Percentiles rank a stretch among this genome's conserved stretches.
Conservation (phyloP, 2,797 vertebrate species). For the Mastacembelus armatus region DNA sequence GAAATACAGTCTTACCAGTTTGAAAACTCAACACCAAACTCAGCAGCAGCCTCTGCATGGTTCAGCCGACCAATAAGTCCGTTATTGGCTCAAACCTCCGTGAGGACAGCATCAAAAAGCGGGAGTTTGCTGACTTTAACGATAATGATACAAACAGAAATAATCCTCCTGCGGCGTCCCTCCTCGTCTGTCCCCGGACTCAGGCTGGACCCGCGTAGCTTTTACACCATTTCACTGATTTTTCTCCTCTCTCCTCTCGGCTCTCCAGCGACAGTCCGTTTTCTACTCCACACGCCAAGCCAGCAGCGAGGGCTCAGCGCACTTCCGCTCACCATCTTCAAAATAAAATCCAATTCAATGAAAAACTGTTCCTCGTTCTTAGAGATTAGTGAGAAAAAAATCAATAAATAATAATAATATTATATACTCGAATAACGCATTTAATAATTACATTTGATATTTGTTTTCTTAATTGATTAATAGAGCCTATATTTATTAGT, state of each 20-base stretch:
- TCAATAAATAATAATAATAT: not conserved
- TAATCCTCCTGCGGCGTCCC: slow-evolving; percentile 61
- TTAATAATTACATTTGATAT: not conserved
- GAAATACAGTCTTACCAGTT: slow-evolving; percentile 75
- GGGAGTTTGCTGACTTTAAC: slow-evolving; percentile 57
- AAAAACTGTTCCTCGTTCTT: rapidly evolving
- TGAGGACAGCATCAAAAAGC: slow-evolving; percentile 84
- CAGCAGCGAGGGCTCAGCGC: rapidly evolving
- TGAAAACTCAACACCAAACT: slow-evolving; percentile 82
- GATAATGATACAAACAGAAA: slow-evolving; percentile 29
- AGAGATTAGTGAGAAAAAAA: not conserved
- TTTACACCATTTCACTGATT: slow-evolving; percentile 71
- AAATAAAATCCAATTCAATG: slow-evolving; percentile 15
- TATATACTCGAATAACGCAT: no score
- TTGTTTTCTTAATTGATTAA: no score
- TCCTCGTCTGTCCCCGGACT: slow-evolving; percentile 24
- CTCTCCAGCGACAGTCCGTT: slow-evolving; percentile 65
- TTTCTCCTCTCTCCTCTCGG: slow-evolving; percentile 55
- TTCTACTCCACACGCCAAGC: slow-evolving; percentile 46
- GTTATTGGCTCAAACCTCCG: slow-evolving; percentile 79
- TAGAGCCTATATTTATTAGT: no score
- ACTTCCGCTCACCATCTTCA: slow-evolving; percentile 29
- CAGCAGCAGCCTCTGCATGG: slow-evolving; percentile 85
- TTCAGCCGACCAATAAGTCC: slow-evolving; percentile 83
- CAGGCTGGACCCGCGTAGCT: slow-evolving; percentile 17